Conservation (phyloP, 2,888 invertebrate species). For the Drosophila macrospina region DNA sequence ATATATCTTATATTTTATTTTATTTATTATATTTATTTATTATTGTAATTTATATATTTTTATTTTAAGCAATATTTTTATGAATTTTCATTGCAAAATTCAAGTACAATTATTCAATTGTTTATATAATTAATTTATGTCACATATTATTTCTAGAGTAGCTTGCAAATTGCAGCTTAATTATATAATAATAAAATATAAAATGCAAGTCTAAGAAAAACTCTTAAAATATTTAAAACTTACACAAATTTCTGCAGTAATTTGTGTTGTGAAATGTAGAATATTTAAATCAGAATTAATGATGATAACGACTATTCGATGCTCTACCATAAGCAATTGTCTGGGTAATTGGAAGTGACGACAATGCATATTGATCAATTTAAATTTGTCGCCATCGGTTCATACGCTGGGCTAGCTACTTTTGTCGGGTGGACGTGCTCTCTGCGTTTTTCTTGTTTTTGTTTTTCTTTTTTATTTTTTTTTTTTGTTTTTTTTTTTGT, state of each 20-base stretch:
- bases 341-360: slow-evolving; percentile 21
- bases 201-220: too few species aligned
- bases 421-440: slow-evolving; percentile 58
- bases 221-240: too few species aligned
- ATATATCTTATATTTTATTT: too few species aligned
- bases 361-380: slow-evolving; percentile 23
- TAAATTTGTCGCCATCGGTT: slow-evolving; percentile 14
- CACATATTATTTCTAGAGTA: too few species aligned
- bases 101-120: too few species aligned
- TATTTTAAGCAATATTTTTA: too few species aligned
- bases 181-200: background rate
- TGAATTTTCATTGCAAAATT: too few species aligned
- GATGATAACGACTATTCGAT: slow-evolving; percentile 6
- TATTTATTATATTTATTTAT: too few species aligned
- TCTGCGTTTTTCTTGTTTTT: slow-evolving; percentile 1
- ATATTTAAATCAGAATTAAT: slow-evolving; percentile 16
- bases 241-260: background rate
- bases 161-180: background rate
- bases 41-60: too few species aligned
- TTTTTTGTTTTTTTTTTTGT: too few species aligned
- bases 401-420: slow-evolving; percentile 5
- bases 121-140: too few species aligned
- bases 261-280: background rate
- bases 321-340: slow-evolving; percentile 14
- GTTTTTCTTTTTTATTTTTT: too few species aligned